Conservation (phyloP, 1,140 invertebrate genomes). For the Matsumurasca onukii region DNA sequence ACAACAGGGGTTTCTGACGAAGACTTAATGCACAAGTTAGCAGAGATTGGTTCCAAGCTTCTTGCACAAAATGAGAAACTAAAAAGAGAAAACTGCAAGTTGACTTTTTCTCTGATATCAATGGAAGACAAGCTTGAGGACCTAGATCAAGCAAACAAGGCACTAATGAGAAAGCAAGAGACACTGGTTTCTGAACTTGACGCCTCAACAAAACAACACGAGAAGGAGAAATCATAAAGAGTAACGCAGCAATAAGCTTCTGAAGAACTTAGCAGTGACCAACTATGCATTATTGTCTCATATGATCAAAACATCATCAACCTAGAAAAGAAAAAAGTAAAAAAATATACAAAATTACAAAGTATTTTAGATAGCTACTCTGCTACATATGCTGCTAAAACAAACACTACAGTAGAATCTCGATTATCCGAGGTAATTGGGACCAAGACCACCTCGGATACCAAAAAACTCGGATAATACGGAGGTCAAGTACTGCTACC, state of each 20-base stretch:
- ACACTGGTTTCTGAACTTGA: not conserved
- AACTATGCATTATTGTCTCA: not conserved
- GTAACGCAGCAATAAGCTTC: not conserved
- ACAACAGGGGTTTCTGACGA: not conserved
- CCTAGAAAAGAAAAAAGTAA: not conserved
- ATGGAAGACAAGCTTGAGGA: not conserved
- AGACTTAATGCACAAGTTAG: not conserved
- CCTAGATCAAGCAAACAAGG: not conserved
- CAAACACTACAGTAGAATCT: too few relatives aligned
- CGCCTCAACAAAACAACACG: not conserved
- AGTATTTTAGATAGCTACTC: not conserved
- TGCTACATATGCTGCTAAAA: not conserved
- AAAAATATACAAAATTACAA: not conserved
- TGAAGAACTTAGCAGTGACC: not conserved
- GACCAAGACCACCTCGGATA: too few relatives aligned
- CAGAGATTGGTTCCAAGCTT: not conserved
- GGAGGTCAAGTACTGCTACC: too few relatives aligned
- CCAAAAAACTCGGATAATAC: too few relatives aligned
- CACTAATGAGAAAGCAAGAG: not conserved
- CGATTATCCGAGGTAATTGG: too few relatives aligned
- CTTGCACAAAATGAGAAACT: not conserved
- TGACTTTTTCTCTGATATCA: not conserved
- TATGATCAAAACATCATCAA: not conserved
- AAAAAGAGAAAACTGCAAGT: not conserved
- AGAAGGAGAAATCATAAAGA: not conserved